A percentile compares a stretch with the other conserved stretches of the same genome.
Conservation (phyloP, 2,797 vertebrate species). For the Babyrousa celebensis region DNA sequence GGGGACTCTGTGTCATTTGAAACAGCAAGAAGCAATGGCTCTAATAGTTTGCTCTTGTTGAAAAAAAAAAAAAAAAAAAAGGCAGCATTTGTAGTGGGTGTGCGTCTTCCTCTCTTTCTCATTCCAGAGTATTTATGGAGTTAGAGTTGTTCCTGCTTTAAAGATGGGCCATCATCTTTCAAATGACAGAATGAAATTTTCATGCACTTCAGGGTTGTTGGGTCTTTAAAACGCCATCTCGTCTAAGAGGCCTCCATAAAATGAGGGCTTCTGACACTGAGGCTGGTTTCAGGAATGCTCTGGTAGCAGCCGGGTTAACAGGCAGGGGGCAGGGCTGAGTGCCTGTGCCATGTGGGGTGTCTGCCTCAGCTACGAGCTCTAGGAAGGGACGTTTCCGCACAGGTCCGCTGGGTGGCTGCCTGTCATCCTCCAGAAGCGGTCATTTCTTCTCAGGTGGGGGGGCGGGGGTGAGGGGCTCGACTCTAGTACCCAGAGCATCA, state of each 20-base stretch:
- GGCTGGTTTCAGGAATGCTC: background rate
- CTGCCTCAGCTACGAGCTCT: background rate
- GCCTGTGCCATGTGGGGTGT: background rate
- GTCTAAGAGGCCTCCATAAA: constrained; percentile 50
- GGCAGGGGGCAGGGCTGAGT: background rate
- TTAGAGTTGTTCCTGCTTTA: background rate
- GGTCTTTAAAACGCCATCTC: constrained; percentile 45
- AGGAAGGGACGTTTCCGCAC: background rate
- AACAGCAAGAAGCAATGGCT: constrained; percentile 3
- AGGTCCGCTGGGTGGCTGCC: background rate
- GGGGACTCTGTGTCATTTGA: background rate
- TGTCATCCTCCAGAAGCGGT: background rate
- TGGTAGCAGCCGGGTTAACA: constrained; percentile 1
- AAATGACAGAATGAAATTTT: constrained; percentile 54
- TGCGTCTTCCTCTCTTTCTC: background rate
- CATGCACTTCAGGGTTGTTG: background rate
- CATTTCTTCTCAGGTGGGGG: background rate
- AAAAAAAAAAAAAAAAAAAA: background rate
- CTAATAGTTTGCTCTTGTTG: constrained; percentile 36
- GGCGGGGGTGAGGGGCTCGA: constrained; percentile 2
- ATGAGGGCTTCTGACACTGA: constrained; percentile 18
- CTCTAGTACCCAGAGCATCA: background rate
- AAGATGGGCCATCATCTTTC: constrained; percentile 42
- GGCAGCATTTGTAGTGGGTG: background rate
- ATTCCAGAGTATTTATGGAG: constrained; percentile 59